These are phyloP conservation scores for Clinocottus analis DNA, from an alignment of 2,113 vertebrate genomes.

Conservation along the genomic window DNA sequence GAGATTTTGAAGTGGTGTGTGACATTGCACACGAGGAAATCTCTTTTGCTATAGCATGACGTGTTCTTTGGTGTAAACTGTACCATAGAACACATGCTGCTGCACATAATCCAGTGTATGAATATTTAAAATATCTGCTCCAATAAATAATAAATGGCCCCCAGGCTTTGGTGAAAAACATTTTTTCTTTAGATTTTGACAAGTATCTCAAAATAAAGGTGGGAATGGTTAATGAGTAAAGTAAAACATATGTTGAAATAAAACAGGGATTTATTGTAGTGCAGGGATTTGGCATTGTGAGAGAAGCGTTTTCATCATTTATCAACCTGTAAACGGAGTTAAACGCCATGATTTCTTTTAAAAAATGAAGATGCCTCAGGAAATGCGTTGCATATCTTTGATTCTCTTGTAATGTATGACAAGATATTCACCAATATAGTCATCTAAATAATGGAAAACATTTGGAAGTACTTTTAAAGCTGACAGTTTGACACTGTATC, in stretches of 20 bases:
- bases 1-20: slow-evolving; percentile 13
- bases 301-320: background rate
- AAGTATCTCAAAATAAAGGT: background rate
- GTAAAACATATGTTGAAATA: background rate
- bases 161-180: slow-evolving; percentile 23
- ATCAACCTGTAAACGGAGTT: background rate
- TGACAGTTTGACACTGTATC: background rate
- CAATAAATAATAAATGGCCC: slow-evolving; percentile 51
- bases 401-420: background rate
- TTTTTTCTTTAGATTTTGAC: slow-evolving; percentile 45
- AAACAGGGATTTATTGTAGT: background rate
- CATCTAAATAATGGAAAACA: background rate
- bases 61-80: slow-evolving; percentile 58
- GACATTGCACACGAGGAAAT: slow-evolving; percentile 29
- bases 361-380: background rate
- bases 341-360: background rate
- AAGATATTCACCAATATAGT: background rate
- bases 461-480: background rate
- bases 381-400: background rate
- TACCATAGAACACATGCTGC: slow-evolving; percentile 68
- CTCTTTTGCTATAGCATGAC: slow-evolving; percentile 29
- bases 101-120: slow-evolving; percentile 54
- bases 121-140: slow-evolving; percentile 66
- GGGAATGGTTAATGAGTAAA: slow-evolving; percentile 20
- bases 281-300: background rate